These are phyloP conservation scores for Dromococcyx pavoninus DNA, from an alignment of 2,797 vertebrate species.

Conservation along the genomic window DNA sequence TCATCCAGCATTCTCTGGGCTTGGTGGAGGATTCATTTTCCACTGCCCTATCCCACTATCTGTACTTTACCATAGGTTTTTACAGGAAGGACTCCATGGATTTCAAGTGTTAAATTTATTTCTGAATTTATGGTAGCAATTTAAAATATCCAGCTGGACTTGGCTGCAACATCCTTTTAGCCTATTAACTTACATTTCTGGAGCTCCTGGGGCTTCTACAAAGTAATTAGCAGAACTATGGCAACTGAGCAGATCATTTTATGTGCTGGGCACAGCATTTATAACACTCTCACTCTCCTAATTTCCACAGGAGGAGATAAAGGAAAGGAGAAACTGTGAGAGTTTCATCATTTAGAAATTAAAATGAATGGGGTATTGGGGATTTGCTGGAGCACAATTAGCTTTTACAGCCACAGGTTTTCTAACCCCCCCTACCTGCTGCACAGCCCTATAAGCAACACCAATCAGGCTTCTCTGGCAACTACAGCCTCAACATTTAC, in stretches of 20 bases:
- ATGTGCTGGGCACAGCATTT: slow-evolving; percentile 12
- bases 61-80: not conserved
- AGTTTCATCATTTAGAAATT: not conserved
- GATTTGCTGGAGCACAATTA: not conserved
- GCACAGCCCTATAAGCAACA: not conserved
- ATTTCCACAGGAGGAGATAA: slow-evolving; percentile 17
- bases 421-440: not conserved
- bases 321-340: not conserved
- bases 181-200: slow-evolving; percentile 61
- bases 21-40: not conserved
- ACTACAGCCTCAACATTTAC: not conserved
- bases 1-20: not conserved
- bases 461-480: not conserved
- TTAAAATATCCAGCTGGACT: slow-evolving; percentile 47
- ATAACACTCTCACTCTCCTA: not conserved
- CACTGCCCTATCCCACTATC: not conserved
- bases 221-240: slow-evolving; percentile 57
- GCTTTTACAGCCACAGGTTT: not conserved
- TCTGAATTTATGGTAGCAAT: slow-evolving; percentile 54
- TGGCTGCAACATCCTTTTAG: slow-evolving; percentile 49
- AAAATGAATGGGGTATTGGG: not conserved
- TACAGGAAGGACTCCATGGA: not conserved
- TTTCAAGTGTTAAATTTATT: slow-evolving; percentile 30
- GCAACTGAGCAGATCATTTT: slow-evolving; percentile 42
- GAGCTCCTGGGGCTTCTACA: slow-evolving; percentile 41